A percentile compares a stretch with the other conserved stretches of the same genome.
These are phyloP conservation scores for Isichthys henryi DNA, from an alignment of 2,113 vertebrate genomes.

Conservation along the genomic window DNA sequence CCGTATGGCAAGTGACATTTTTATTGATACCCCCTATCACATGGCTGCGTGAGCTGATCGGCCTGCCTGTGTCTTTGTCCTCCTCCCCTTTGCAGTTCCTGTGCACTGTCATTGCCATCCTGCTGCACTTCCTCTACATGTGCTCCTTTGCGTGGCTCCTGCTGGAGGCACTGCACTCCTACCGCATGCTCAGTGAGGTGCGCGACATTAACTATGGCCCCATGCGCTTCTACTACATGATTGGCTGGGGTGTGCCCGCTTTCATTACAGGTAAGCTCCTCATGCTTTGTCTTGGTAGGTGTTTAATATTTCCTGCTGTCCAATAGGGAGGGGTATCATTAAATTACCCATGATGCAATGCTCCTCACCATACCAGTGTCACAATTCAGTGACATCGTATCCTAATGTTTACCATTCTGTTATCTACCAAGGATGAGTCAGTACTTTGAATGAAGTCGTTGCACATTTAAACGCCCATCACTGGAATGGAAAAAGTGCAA, in stretches of 20 bases:
- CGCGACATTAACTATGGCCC: conserved; percentile 85
- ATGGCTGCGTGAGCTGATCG: neutral
- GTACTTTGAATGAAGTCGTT: neutral
- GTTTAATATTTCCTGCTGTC: neutral
- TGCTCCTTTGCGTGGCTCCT: conserved; percentile 89
- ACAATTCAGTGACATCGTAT: neutral
- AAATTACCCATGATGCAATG: neutral
- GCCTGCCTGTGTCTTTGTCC: neutral
- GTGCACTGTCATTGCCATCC: conserved; percentile 88
- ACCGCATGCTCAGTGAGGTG: conserved; percentile 80
- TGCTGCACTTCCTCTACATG: conserved; percentile 92
- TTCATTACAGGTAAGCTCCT: conserved; percentile 79
- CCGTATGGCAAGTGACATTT: neutral
- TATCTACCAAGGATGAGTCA: neutral
- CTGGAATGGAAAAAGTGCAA: neutral
- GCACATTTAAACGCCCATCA: neutral
- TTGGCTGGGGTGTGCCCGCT: conserved; percentile 90
- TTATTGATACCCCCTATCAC: no score
- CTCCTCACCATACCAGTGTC: neutral
- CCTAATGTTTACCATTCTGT: neutral
- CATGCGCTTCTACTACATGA: conserved; percentile 93
- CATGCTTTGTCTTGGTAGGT: neutral
- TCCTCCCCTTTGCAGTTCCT: conserved; percentile 64
- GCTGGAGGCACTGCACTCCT: conserved; percentile 83
- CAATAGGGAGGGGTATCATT: neutral